Evolutionary conservation across 92 coral and sea anemone genomes (phyloP), one percentile per base, ranked within the genome.

Genomic region (Zoanthus sansibaricus): DNA sequence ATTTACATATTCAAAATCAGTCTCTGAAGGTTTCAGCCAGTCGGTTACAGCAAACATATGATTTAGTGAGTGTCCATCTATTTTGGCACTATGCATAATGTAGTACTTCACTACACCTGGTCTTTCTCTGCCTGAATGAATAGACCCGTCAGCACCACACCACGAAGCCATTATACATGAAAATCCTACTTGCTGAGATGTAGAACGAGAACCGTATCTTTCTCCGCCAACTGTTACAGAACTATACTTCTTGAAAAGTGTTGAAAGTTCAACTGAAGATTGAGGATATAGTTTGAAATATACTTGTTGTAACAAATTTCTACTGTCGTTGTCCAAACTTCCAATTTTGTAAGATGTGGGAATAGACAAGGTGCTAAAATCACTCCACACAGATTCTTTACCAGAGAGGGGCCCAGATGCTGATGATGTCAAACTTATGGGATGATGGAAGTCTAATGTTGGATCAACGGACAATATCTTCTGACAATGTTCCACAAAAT

Each of bases 141-240:
- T 70, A 44, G 44, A 71, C 4, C 86, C 86, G 33, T 83, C 87
- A 16, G 30, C 77, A 10, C 76, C 77, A 67, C 66, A 61, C 88
- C 84, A 73, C 17, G 69, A 56, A 11, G 84, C 85, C 88, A 85
- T 56, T 45, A 85, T 61, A 18, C 83, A 25, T 2, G 85, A 71
- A 25, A 56, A 56, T 17, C 18, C 18, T 56, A 8, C 3, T 56
- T 12, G 18, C 16, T 56, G 62, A 56, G 12, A 51, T 56, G 54
- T 80, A 15, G 20, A 37, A 7, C 73, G 70, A 5, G 89, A 86
- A 18, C 89, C 64, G 37, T 30, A 54, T 9, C 58, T 61, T 61
- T 86, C 86, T 14, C 69, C 18, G 7, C 87, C 78, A 3, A 75
- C 66, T 17, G 10, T 46, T 47, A 87, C 64, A 15, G 86, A 78